Percentiles rank a stretch among this genome's conserved stretches.
Evolutionary conservation across 2,113 vertebrate genomes (phyloP).

Genomic region (Rhabdornis inornatus): DNA sequence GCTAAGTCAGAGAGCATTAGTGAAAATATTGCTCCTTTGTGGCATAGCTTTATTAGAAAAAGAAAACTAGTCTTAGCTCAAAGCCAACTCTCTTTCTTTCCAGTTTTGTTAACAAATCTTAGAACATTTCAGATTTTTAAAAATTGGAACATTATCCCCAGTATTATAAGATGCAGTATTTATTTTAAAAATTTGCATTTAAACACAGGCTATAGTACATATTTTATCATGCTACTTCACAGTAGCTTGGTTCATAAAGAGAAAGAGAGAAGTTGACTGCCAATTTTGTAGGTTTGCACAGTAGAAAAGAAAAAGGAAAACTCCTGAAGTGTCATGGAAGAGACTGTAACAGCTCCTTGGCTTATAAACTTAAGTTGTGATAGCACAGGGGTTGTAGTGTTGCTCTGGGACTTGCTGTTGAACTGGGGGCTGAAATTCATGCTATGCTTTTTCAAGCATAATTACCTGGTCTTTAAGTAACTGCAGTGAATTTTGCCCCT

Average conservation of each 20-base stretch:
- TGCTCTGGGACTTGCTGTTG: slow-evolving; percentile 19
- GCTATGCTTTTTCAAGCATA: slow-evolving; percentile 25
- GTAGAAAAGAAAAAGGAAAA: not conserved
- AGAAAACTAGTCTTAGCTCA: not conserved
- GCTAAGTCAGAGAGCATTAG: not conserved
- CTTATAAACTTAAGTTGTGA: not conserved
- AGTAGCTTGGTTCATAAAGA: not conserved
- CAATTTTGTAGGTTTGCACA: not conserved
- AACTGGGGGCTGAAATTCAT: not conserved
- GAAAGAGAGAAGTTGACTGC: not conserved
- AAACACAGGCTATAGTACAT: not conserved
- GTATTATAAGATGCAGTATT: not conserved
- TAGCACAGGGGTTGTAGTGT: not conserved
- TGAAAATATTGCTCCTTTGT: not conserved
- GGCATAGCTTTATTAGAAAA: not conserved
- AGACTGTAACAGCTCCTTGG: not conserved
- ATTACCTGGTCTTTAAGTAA: slow-evolving; percentile 43
- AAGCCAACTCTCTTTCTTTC: not conserved
- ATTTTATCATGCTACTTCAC: not conserved
- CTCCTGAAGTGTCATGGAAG: not conserved
- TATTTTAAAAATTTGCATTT: not conserved
- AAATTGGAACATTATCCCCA: not conserved
- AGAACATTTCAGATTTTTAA: not conserved
- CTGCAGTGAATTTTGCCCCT: slow-evolving; percentile 41
- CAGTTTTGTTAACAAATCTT: not conserved